Evolutionary conservation across 1,140 invertebrate species (phyloP), one percentile per base, ranked within the genome.

Genomic region (Varroa destructor): DNA sequence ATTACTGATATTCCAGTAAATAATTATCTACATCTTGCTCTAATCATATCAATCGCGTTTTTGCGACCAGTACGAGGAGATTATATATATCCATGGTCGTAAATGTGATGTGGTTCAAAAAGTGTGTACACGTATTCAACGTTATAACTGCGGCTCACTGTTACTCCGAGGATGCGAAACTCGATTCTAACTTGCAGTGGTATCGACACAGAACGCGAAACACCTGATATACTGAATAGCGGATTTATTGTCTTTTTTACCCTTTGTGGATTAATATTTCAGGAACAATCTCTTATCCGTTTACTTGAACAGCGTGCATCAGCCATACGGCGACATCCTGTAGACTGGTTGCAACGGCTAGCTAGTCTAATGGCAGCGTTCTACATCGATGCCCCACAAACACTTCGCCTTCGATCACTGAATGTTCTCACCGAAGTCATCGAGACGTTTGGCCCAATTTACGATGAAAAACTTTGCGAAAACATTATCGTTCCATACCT

Each of bases 401-500:
- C 61, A 46, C 61, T 67, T 12, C 61, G 61, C 40, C 36, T 67
- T 2, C 40, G 46, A 37, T 40, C 61, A 12, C 37, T 67, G 3
- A 43, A 12, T 14, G 61, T 67, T 37, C 61, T 67, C 14, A 67
- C 40, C 14, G 61, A 67, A 14, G 46, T 67, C 10, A 67, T 67
- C 37, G 46, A 40, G 36, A 43, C 61, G 61, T 67, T 67, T 40
- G 61, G 61, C 3, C 40, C 61, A 1, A 43, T 67, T 8, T 67
- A 67, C 61, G 61, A 67, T 40, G 61, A 67, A 46, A 37, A 67
- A 2, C 40, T 67, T 37, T 67, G 61, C 8, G 61, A 67, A 12
- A 12, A 67, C 37, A 67, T 67, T 46, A 67, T 67, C 61, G 61
- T 67, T 14, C 61, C 61, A 46, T 67, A 67, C 37, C 61, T 67